phyloP scores from a whole-genome alignment of 2,888 invertebrate genomes.

The Nomada fucata region DNA sequence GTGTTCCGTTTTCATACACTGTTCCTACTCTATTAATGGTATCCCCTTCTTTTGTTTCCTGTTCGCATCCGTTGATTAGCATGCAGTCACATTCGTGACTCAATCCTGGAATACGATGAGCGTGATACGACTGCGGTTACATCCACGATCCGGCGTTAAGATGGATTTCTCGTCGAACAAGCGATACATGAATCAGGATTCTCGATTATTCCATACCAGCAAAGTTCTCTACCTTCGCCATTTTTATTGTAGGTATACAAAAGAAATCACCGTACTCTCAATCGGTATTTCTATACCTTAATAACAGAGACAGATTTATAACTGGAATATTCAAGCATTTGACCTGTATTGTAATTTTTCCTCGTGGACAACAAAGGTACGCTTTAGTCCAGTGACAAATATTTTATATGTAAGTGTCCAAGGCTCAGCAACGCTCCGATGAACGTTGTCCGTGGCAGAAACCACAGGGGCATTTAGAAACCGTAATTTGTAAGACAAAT shows the following conservation, averaged over 20 bases:
- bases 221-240: neutral
- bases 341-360: no score
- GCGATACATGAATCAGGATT: neutral
- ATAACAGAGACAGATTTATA: neutral
- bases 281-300: no score
- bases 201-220: neutral
- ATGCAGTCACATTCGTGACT: conserved; percentile 63
- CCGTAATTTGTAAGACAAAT: conserved; percentile 57
- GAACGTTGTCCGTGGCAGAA: conserved; percentile 31
- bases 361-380: neutral
- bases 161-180: conserved; percentile 50
- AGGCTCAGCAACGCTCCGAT: neutral
- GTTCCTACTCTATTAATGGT: conserved; percentile 12
- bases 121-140: conserved; percentile 67
- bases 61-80: conserved; percentile 70
- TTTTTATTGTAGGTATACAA: neutral
- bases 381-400: conserved; percentile 6
- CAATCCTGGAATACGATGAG: conserved; percentile 56
- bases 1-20: neutral
- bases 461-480: neutral
- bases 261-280: neutral
- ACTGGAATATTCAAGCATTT: no score
- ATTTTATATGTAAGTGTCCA: conserved; percentile 20
- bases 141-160: conserved; percentile 37
- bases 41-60: conserved; percentile 56